phyloP scores from a whole-genome alignment of 2,113 vertebrate genomes.

The Brienomyrus brachyistius region DNA sequence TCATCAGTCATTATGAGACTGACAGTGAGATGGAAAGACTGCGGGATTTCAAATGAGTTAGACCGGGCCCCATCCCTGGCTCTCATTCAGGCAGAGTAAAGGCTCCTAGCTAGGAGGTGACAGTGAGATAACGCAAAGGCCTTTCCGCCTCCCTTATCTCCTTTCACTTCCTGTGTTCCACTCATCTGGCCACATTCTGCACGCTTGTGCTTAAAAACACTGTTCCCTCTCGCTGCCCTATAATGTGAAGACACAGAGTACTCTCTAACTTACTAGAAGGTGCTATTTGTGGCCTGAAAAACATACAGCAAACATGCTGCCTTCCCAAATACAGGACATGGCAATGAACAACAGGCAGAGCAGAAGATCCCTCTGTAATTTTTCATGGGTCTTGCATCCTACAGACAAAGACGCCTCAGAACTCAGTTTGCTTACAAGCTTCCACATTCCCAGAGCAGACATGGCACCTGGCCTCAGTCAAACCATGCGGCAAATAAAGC shows the following conservation, averaged over 20 bases:
- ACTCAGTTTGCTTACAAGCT: too few species aligned
- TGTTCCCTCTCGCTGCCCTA: neutral
- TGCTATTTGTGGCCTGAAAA: neutral
- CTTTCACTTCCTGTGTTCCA: neutral
- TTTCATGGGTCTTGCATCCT: neutral
- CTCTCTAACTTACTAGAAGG: neutral
- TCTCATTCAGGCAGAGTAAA: neutral
- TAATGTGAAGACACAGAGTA: neutral
- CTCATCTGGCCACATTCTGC: neutral
- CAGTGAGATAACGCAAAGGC: neutral
- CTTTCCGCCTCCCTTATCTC: neutral
- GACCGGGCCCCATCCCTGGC: neutral
- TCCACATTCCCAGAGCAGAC: neutral
- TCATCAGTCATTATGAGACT: neutral
- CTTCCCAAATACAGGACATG: neutral
- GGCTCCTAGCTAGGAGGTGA: neutral
- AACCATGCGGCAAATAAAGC: neutral
- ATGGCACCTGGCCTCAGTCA: neutral
- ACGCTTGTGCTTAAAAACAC: neutral
- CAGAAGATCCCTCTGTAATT: neutral
- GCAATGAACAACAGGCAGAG: neutral
- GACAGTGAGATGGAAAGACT: neutral
- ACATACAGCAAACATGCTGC: neutral
- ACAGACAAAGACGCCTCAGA: neutral
- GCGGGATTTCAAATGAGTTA: neutral